These are phyloP conservation scores for Notodromas monacha DNA, from an alignment of 2,888 invertebrate species.

Conservation along the genomic window DNA sequence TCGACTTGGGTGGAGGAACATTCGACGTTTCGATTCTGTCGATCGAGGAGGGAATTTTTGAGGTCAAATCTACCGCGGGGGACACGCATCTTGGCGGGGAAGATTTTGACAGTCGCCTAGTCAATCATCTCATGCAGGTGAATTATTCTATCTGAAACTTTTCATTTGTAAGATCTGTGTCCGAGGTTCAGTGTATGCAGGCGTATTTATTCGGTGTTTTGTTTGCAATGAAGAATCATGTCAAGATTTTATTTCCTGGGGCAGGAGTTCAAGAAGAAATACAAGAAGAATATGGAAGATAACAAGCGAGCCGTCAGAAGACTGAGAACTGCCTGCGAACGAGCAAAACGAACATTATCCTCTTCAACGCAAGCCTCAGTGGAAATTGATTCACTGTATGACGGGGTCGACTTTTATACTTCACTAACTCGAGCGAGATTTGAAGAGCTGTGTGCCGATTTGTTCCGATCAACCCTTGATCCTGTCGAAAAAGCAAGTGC, in stretches of 20 bases:
- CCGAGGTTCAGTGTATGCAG: too few relatives aligned
- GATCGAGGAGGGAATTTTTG: constrained; percentile 32
- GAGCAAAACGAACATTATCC: constrained; percentile 27
- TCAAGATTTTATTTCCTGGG: too few relatives aligned
- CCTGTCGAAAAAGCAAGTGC: constrained; percentile 32
- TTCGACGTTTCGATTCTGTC: constrained; percentile 32
- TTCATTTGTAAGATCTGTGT: too few relatives aligned
- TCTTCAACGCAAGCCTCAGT: constrained; percentile 21
- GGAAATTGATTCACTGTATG: constrained; percentile 25
- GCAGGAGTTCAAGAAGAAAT: too few relatives aligned
- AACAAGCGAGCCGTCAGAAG: constrained; percentile 25
- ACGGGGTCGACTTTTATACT: constrained; percentile 26
- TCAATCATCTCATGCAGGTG: too few relatives aligned
- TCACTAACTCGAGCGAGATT: constrained; percentile 48
- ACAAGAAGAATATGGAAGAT: too few relatives aligned
- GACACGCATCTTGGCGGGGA: constrained; percentile 21
- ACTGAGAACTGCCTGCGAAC: constrained; percentile 26
- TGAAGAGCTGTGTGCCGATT: constrained; percentile 78
- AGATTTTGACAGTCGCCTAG: constrained; percentile 25
- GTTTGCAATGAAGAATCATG: too few relatives aligned
- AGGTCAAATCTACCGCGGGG: constrained; percentile 29
- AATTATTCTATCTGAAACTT: too few relatives aligned
- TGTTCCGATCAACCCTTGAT: constrained; percentile 37
- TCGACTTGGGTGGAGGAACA: constrained; percentile 30
- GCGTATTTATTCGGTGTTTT: too few relatives aligned